Evolutionary conservation across 1,140 invertebrate species (phyloP).

Genomic region (Adelges cooleyi): DNA sequence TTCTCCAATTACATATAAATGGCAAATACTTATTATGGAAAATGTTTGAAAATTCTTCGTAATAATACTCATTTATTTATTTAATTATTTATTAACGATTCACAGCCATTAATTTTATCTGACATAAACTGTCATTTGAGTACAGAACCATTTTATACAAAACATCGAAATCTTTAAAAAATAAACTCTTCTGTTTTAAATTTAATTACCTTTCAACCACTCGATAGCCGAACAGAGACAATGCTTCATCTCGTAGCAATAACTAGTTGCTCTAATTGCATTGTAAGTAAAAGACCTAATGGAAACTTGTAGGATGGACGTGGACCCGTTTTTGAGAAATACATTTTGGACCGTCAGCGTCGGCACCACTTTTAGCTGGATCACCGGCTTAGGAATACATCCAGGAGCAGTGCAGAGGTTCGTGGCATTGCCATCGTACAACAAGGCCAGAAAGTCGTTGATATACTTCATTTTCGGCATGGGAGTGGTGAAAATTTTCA

Average conservation of each 20-base stretch:
- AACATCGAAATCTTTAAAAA: too few relatives aligned
- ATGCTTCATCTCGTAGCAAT: neutral
- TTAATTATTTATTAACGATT: too few relatives aligned
- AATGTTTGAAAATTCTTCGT: too few relatives aligned
- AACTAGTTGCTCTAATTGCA: neutral
- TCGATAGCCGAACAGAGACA: neutral
- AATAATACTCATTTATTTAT: neutral
- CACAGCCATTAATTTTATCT: too few relatives aligned
- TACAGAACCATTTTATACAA: too few relatives aligned
- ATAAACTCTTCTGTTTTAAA: too few relatives aligned
- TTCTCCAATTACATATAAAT: too few relatives aligned
- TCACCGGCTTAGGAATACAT: conserved; percentile 69
- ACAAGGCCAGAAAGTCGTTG: conserved; percentile 47
- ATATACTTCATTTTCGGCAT: conserved; percentile 33
- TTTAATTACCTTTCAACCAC: neutral
- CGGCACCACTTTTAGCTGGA: conserved; percentile 68
- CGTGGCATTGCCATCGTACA: conserved; percentile 54
- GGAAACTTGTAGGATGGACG: conserved; percentile 45
- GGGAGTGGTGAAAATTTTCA: conserved; percentile 40
- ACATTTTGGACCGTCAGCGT: conserved; percentile 68
- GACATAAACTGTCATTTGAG: too few relatives aligned
- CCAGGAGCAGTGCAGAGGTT: conserved; percentile 82
- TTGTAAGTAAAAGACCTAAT: neutral
- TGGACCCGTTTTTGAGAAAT: conserved; percentile 60
- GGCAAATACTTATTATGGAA: too few relatives aligned